Conservation (phyloP, 2,888 invertebrate genomes). For the Xylophagus ater region DNA sequence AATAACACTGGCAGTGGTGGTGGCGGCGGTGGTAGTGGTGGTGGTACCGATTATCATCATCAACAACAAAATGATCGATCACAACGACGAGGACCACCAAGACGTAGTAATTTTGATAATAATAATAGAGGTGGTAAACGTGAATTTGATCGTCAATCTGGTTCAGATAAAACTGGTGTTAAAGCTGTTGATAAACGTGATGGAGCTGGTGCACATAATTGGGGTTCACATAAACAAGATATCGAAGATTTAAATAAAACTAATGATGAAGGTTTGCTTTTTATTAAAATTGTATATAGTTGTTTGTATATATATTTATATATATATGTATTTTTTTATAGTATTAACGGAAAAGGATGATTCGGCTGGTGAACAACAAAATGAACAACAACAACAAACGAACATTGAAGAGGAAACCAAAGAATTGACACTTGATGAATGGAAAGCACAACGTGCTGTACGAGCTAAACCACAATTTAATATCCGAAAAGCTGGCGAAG, state of each 20-base stretch:
- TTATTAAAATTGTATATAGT: background rate
- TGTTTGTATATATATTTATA: background rate
- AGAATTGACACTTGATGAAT: slow-evolving; percentile 88
- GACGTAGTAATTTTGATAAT: slow-evolving; percentile 23
- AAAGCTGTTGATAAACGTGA: slow-evolving; percentile 91
- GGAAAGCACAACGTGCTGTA: slow-evolving; percentile 73
- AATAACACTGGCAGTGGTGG: slow-evolving; percentile 27
- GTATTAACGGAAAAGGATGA: slow-evolving; percentile 32
- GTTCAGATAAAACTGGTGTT: slow-evolving; percentile 89
- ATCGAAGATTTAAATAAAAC: slow-evolving; percentile 48
- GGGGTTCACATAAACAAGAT: slow-evolving; percentile 89
- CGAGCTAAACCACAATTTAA: slow-evolving; percentile 81
- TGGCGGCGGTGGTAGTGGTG: slow-evolving; percentile 23
- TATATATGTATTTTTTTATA: slow-evolving; percentile 3
- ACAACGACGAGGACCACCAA: slow-evolving; percentile 19
- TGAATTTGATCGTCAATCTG: slow-evolving; percentile 87
- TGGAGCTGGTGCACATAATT: slow-evolving; percentile 89
- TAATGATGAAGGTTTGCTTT: slow-evolving; percentile 22
- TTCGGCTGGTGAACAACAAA: slow-evolving; percentile 31
- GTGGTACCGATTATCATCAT: slow-evolving; percentile 15
- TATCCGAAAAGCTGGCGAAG: slow-evolving; percentile 87
- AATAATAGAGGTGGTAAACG: slow-evolving; percentile 33
- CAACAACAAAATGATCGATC: slow-evolving; percentile 2
- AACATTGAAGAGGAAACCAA: slow-evolving; percentile 66
- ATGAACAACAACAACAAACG: slow-evolving; percentile 38